A percentile compares a stretch with the other conserved stretches of the same genome.
Evolutionary conservation across 2,113 vertebrate genomes (phyloP).

Genomic region (Chlorodrepanis virens): DNA sequence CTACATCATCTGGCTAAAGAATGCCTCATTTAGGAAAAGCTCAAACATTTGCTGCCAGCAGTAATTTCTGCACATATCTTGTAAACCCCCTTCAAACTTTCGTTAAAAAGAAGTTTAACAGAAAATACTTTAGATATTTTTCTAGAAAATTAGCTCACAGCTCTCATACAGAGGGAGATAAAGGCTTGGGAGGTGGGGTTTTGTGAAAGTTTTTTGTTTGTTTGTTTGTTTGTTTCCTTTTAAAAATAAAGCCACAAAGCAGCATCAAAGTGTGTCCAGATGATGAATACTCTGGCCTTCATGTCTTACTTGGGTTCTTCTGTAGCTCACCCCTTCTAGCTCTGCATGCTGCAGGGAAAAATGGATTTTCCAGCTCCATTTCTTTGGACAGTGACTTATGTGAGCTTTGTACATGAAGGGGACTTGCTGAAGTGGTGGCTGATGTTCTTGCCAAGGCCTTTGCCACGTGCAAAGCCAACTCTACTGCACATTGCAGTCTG

Average conservation of each 20-base stretch:
- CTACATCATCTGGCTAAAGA: neutral
- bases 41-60: neutral
- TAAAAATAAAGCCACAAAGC: neutral
- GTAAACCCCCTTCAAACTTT: neutral
- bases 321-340: neutral
- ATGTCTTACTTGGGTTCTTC: neutral
- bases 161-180: neutral
- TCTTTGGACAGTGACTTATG: neutral
- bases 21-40: neutral
- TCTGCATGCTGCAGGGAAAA: neutral
- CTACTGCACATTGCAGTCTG: accelerated
- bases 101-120: neutral
- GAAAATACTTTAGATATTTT: neutral
- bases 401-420: neutral
- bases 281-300: neutral
- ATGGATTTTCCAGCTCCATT: neutral
- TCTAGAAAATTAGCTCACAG: neutral
- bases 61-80: neutral
- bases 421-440: accelerated
- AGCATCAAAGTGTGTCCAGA: neutral
- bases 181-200: neutral
- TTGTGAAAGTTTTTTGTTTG: neutral
- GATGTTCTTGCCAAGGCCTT: neutral
- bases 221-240: neutral
- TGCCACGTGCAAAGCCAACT: neutral